Conservation (phyloP, 1,140 invertebrate genomes). For the Rhagoletis pomonella region DNA sequence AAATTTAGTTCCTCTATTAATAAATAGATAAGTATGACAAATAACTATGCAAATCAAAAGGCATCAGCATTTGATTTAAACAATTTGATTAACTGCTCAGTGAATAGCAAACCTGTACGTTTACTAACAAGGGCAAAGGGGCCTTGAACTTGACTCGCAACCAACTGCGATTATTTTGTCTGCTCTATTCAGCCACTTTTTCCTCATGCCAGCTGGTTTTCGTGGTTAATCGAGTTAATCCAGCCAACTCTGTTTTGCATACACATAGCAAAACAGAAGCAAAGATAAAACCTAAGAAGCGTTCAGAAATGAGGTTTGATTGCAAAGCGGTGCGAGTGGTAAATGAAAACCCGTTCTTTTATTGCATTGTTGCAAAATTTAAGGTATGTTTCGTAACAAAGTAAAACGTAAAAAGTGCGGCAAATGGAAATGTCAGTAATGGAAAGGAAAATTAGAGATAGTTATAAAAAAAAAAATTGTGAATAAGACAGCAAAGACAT, state of each 20-base stretch:
- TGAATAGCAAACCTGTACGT: background rate
- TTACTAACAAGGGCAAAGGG: background rate
- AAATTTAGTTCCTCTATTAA: background rate
- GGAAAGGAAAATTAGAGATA: background rate
- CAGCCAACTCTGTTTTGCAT: background rate
- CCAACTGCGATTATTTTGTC: background rate
- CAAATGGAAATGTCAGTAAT: background rate
- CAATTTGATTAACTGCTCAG: background rate
- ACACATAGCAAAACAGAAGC: slow-evolving; percentile 23
- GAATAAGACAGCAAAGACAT: background rate
- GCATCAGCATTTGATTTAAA: background rate
- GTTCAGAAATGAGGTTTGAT: background rate
- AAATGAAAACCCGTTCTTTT: background rate
- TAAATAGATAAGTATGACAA: background rate
- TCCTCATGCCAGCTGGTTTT: background rate
- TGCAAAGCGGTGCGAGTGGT: background rate
- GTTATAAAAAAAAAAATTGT: background rate
- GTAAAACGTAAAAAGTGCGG: background rate
- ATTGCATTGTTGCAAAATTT: background rate
- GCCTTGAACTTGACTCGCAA: slow-evolving; percentile 40
- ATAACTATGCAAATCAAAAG: background rate
- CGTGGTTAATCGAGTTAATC: background rate
- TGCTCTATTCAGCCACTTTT: background rate
- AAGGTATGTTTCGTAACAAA: background rate
- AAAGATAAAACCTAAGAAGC: background rate